Evolutionary conservation across 2,888 invertebrate genomes (phyloP).

Genomic region (Xestia rhomboidea): DNA sequence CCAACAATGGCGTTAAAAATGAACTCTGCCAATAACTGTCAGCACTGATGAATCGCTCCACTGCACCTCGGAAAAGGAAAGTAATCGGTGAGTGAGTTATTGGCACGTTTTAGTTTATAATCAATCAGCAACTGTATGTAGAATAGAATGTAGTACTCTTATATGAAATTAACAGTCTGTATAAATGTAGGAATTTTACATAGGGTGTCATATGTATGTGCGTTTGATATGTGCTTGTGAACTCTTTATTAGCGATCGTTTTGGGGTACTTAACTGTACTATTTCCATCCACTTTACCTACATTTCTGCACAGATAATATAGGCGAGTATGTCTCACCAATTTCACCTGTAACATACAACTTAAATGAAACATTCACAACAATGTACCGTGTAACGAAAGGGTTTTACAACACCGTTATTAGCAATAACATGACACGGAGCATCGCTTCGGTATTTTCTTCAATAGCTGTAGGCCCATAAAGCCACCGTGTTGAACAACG

Average conservation of each 20-base stretch:
- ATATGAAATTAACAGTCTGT: not conserved
- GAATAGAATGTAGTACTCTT: not conserved
- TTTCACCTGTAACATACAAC: conserved; percentile 35
- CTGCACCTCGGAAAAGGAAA: conserved; percentile 70
- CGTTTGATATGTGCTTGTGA: not conserved
- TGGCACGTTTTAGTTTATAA: conserved; percentile 62
- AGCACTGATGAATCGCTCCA: conserved; percentile 81
- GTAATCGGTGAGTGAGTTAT: conserved; percentile 66
- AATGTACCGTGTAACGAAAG: conserved; percentile 72
- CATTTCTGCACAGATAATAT: not conserved
- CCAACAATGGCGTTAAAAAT: conserved; percentile 88
- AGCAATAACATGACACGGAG: conserved; percentile 82
- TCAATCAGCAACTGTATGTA: conserved; percentile 46
- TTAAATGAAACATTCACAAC: conserved; percentile 57
- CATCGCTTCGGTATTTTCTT: conserved; percentile 80
- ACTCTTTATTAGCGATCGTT: not conserved
- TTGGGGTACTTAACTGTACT: not conserved
- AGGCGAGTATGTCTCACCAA: not conserved
- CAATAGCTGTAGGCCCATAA: conserved; percentile 84
- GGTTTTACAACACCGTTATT: conserved; percentile 82
- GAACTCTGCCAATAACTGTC: conserved; percentile 82
- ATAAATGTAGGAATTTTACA: not conserved
- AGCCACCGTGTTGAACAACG: conserved; percentile 78
- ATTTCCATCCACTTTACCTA: not conserved
- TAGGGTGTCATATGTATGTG: not conserved